These are phyloP conservation scores for Neotoxoptera formosana DNA, from an alignment of 1,140 invertebrate species.

Conservation along the genomic window DNA sequence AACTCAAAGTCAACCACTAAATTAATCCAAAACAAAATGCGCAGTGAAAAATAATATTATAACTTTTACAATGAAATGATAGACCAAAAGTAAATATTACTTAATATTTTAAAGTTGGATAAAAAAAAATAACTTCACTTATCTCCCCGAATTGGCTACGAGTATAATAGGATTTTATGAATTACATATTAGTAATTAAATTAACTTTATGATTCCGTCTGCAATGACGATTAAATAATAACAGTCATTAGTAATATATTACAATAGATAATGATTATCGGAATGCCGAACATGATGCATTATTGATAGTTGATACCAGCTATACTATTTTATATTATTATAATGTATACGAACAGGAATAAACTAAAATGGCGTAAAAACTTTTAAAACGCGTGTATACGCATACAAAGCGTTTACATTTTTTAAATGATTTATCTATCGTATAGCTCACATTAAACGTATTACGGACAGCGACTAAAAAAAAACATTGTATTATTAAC, in stretches of 20 bases:
- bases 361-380: not conserved
- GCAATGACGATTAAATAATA: not conserved
- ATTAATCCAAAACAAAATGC: not conserved
- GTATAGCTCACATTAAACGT: not conserved
- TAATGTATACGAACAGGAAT: not conserved
- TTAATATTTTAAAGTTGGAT: not conserved
- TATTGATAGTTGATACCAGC: not conserved
- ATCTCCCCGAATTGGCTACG: not conserved
- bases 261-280: slow-evolving; percentile 1
- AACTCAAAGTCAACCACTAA: not conserved
- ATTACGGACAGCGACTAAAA: not conserved
- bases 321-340: not conserved
- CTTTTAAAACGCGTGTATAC: not conserved
- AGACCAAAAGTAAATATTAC: not conserved
- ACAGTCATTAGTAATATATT: not conserved
- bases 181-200: not conserved
- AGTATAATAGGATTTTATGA: not conserved
- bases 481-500: not conserved
- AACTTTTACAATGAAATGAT: not conserved
- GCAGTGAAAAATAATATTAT: not conserved
- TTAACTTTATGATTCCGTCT: not conserved
- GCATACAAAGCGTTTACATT: not conserved
- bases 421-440: not conserved
- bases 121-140: not conserved
- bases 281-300: not conserved